Percentiles rank a stretch among this genome's conserved stretches.
Conservation (phyloP, 1,140 invertebrate genomes). For the Drosophila chauvacae region DNA sequence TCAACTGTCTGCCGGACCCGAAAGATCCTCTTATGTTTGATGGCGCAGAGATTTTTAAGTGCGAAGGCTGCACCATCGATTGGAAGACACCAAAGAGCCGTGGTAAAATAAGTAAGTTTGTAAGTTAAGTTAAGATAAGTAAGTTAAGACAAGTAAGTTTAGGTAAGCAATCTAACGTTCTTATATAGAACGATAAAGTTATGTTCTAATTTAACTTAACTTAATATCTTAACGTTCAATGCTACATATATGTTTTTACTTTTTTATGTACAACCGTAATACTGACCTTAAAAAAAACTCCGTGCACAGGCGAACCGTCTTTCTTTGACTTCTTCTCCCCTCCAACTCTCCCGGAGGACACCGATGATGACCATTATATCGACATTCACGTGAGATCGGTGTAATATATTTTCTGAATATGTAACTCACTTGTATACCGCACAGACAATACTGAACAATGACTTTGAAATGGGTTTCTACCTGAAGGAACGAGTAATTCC, state of each 20-base stretch:
- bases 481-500: conserved; percentile 94
- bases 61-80: conserved; percentile 87
- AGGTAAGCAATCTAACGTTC: background rate
- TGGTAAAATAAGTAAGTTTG: conserved; percentile 89
- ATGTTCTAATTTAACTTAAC: too few relatives aligned
- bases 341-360: conserved; percentile 85
- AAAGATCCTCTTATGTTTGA: conserved; percentile 95
- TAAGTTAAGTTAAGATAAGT: too few relatives aligned
- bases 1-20: conserved; percentile 92
- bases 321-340: conserved; percentile 98
- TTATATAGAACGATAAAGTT: too few relatives aligned
- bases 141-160: too few relatives aligned
- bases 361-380: conserved; percentile 56
- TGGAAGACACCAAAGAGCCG: conserved; percentile 90
- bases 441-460: conserved; percentile 86
- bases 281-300: background rate
- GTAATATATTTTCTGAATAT: background rate
- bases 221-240: too few relatives aligned
- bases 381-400: conserved; percentile 72
- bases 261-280: too few relatives aligned
- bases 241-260: too few relatives aligned
- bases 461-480: conserved; percentile 97
- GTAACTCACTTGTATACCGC: background rate
- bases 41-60: conserved; percentile 95
- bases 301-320: conserved; percentile 67